Evolutionary conservation across 2,888 invertebrate genomes (phyloP).

Genomic region (Melanchra persicariae): DNA sequence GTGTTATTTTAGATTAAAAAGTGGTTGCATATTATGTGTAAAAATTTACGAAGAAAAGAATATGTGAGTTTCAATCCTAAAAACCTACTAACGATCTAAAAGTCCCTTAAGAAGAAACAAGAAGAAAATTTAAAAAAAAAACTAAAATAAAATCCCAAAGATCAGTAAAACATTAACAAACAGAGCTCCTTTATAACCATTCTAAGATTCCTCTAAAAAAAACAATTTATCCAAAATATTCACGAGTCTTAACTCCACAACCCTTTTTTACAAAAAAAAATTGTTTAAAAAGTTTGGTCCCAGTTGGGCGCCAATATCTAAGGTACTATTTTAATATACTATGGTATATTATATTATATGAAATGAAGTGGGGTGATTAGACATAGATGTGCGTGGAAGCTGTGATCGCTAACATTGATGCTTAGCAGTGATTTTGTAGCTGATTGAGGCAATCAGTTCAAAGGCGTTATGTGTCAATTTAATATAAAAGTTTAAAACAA

Average conservation of each 20-base stretch:
- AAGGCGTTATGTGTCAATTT: constrained; percentile 44
- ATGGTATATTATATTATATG: constrained; percentile 50
- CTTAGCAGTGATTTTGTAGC: constrained; percentile 62
- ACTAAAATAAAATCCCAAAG: constrained; percentile 5
- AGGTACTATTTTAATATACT: constrained; percentile 55
- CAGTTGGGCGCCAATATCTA: constrained; percentile 53
- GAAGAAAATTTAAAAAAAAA: not conserved
- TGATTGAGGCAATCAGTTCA: constrained; percentile 36
- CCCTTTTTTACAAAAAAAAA: constrained; percentile 78
- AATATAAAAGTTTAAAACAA: not conserved
- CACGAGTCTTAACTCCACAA: constrained; percentile 88
- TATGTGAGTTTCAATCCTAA: constrained; percentile 36
- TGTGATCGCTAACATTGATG: constrained; percentile 67
- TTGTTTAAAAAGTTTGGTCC: constrained; percentile 40
- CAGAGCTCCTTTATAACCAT: constrained; percentile 70
- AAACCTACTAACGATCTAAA: constrained; percentile 35
- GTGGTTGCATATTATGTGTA: constrained; percentile 48
- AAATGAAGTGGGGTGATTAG: constrained; percentile 65
- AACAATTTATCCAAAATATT: constrained; percentile 36
- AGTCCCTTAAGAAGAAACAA: constrained; percentile 24
- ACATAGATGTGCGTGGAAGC: constrained; percentile 68
- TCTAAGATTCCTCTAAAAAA: constrained; percentile 33
- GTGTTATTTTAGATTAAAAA: constrained; percentile 43
- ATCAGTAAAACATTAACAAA: constrained; percentile 71
- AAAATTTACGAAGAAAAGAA: constrained; percentile 12